Evolutionary conservation across 2,113 vertebrate species (phyloP).

Genomic region (Amphiprion ocellaris): DNA sequence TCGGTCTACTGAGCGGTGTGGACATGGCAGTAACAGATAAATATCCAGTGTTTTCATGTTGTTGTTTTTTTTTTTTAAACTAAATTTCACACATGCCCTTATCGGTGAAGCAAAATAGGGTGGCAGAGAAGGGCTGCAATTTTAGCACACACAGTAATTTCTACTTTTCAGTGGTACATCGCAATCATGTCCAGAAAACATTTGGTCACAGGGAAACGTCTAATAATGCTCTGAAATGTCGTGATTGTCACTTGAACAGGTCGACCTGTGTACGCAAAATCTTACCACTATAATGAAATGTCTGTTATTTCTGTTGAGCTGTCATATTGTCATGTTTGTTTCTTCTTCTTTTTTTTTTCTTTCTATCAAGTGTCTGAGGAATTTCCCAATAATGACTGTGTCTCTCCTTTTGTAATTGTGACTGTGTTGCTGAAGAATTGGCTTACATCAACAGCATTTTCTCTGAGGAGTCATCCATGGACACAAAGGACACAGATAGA

Average conservation of each 20-base stretch:
- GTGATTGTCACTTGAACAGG: constrained; percentile 60
- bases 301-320: constrained; percentile 39
- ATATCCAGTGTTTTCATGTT: constrained; percentile 14
- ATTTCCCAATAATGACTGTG: constrained; percentile 44
- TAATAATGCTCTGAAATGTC: constrained; percentile 53
- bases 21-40: constrained; percentile 40
- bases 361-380: constrained; percentile 42
- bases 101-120: constrained; percentile 23
- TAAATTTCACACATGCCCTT: constrained; percentile 22
- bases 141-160: constrained; percentile 13
- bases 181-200: constrained; percentile 31
- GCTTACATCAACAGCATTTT: constrained; percentile 50
- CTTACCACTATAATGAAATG: constrained; percentile 64
- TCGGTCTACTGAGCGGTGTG: constrained; percentile 53
- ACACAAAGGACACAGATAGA: constrained; percentile 53
- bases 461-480: constrained; percentile 52
- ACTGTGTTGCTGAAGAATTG: constrained; percentile 37
- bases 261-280: constrained; percentile 54
- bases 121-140: constrained; percentile 50
- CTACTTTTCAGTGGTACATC: constrained; percentile 43
- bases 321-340: constrained; percentile 48
- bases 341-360: constrained; percentile 27
- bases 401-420: constrained; percentile 47
- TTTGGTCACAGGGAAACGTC: constrained; percentile 35
- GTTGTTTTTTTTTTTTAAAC: background rate